Conservation (phyloP, 2,797 vertebrate species). For the Sebastes steindachneri region DNA sequence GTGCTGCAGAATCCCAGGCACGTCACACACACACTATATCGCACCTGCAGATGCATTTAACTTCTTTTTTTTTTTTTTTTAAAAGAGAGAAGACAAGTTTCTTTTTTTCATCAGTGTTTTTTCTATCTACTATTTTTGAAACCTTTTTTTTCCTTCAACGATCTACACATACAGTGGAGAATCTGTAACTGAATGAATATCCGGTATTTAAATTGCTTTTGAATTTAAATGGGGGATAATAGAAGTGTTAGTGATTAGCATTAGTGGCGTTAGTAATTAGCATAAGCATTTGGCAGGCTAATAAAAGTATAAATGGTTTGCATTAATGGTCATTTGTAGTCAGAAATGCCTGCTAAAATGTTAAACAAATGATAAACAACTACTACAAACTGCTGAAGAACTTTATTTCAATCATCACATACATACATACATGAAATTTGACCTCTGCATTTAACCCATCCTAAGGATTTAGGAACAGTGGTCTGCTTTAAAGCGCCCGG, state of each 20-base stretch:
- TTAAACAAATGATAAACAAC: no score
- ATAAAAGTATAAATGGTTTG: no score
- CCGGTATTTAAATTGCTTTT: neutral
- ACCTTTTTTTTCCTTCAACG: neutral
- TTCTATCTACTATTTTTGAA: neutral
- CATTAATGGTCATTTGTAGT: no score
- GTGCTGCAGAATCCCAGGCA: neutral
- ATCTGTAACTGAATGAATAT: neutral
- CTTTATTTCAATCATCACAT: no score
- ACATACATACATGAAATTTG: no score
- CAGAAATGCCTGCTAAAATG: no score
- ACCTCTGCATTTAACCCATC: no score
- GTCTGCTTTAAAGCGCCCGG: no score
- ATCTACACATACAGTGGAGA: neutral
- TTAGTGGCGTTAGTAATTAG: no score
- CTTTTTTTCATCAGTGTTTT: neutral
- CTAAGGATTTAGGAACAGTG: no score
- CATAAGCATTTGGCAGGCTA: no score
- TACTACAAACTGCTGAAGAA: no score
- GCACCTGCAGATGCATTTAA: neutral
- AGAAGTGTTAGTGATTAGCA: neutral
- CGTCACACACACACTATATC: neutral
- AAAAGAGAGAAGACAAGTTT: neutral
- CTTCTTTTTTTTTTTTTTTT: neutral
- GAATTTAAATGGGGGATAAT: neutral